Evolutionary conservation across 2,113 vertebrate genomes (phyloP).

Genomic region (Catagonus wagneri): DNA sequence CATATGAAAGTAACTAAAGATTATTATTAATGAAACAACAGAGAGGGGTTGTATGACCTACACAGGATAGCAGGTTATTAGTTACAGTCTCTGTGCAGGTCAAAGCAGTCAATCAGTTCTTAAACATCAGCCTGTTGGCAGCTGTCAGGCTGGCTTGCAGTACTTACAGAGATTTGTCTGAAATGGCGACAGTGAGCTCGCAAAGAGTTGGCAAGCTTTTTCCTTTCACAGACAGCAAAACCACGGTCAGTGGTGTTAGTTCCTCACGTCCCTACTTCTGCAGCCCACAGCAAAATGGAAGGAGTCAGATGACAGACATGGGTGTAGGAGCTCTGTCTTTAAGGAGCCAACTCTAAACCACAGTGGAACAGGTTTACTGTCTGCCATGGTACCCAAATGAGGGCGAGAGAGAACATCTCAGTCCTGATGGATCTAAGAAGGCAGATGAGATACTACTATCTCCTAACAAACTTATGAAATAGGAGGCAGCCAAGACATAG

Average conservation of each 20-base stretch:
- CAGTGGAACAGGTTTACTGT: background rate
- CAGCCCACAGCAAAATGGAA: background rate
- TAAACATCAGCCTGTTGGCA: too few species aligned
- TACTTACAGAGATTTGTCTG: background rate
- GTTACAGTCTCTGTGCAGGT: background rate
- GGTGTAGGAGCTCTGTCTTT: background rate
- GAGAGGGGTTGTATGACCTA: background rate
- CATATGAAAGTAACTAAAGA: background rate
- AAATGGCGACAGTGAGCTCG: background rate
- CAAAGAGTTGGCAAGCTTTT: too few species aligned
- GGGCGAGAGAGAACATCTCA: background rate
- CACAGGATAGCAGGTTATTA: background rate
- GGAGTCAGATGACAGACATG: rapidly evolving
- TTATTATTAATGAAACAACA: background rate
- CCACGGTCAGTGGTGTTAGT: rapidly evolving
- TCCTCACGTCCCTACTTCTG: background rate
- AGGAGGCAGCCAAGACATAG: background rate
- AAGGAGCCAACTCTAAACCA: background rate
- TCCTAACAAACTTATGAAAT: background rate
- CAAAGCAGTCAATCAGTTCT: too few species aligned
- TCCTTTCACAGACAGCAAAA: background rate
- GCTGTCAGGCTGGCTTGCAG: too few species aligned
- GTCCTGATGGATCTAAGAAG: background rate
- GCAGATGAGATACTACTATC: background rate
- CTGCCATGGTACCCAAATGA: background rate